phyloP scores from a whole-genome alignment of 2,888 invertebrate genomes.

The Dendrolimus houi region DNA sequence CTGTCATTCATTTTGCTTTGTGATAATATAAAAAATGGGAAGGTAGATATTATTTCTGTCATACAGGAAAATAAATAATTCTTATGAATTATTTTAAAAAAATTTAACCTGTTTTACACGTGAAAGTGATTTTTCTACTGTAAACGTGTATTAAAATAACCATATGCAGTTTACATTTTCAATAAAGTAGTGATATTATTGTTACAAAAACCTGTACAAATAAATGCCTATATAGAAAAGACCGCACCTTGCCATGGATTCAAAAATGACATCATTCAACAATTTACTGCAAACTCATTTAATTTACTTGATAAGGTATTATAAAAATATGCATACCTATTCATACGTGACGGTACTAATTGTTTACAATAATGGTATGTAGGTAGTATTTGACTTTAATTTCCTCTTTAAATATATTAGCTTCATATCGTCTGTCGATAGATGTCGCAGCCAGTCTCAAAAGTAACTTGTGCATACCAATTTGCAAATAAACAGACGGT shows the following conservation, averaged over 20 bases:
- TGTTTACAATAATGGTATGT: neutral
- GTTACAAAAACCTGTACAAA: neutral
- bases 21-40: neutral
- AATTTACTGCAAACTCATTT: neutral
- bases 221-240: neutral
- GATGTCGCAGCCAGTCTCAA: neutral
- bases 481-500: too few relatives aligned
- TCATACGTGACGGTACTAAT: neutral
- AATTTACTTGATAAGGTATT: neutral
- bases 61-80: neutral
- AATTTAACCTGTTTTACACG: neutral
- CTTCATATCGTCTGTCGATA: neutral
- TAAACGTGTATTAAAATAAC: neutral
- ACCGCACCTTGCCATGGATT: neutral
- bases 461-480: too few relatives aligned
- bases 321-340: neutral
- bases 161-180: neutral
- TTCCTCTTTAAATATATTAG: neutral
- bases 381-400: neutral
- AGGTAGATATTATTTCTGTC: neutral
- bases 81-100: too few relatives aligned
- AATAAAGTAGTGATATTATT: neutral
- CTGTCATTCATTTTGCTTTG: neutral
- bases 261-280: neutral
- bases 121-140: neutral